Evolutionary conservation across 2,113 vertebrate genomes (phyloP), one percentile per base, ranked within the genome.

Genomic region (Colinus virginianus): DNA sequence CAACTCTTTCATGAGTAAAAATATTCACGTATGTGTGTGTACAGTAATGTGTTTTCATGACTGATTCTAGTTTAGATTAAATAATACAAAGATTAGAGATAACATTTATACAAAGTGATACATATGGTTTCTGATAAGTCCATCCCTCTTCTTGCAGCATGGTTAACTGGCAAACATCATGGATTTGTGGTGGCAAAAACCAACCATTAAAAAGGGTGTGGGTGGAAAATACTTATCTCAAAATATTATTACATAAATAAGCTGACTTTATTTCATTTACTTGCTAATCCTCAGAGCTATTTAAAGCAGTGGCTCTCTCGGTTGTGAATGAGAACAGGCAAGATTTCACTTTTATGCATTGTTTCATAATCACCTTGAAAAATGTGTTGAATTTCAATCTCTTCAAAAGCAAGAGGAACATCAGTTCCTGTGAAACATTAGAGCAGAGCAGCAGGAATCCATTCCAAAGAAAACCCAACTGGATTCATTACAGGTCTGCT

Each of bases 401-500:
- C 45, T 48, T 9, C 42, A 68, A 78, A 86, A 90, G 68, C 68
- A 59, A 90, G 69, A 43, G 56, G 64, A 93, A 84, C 61, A 9
- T 72, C 70, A 78, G 72, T 92, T 91, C 69, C 77, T 1, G 0
- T 91, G 90, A 95, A 80, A 93, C 92, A 88, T 76, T 61, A 38
- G 77, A 71, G 79, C 85, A 91, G 83, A 96, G 88, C 90, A 84
- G 90, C 86, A 91, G 93, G 67, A 85, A 79, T 72, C 82, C 82
- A 36, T 91, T 77, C 67, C 82, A 67, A 42, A 62, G 81, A 58
- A 84, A 91, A 55, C 68, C 78, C 13, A 16, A 81, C 80, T 91
- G 91, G 91, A 94, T 89, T 94, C 93, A 87, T 92, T 92, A 66
- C 81, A 80, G 64, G 34, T 67, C 87, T 91, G n/a, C 87, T 80